Conservation (phyloP, 2,113 vertebrate genomes). For the Gadus chalcogrammus region DNA sequence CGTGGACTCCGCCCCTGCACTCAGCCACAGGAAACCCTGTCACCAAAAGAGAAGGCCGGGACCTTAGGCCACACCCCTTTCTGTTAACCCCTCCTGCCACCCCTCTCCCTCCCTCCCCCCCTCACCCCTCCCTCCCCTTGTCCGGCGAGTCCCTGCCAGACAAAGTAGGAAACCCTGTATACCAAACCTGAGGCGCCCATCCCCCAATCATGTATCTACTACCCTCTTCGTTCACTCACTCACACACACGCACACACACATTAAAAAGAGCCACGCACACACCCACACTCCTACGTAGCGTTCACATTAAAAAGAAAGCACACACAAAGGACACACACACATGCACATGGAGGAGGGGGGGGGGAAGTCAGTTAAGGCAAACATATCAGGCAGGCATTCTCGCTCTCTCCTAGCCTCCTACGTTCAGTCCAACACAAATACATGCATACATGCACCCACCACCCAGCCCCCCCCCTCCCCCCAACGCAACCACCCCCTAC, state of each 20-base stretch:
- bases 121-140: constrained; percentile 58
- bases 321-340: constrained; percentile 16
- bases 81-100: constrained; percentile 70
- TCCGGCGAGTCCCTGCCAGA: constrained; percentile 79
- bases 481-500: not conserved
- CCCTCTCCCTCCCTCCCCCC: constrained; percentile 25
- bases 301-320: constrained; percentile 19
- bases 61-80: constrained; percentile 72
- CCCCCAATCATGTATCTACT: constrained; percentile 63
- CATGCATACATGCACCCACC: constrained; percentile 1
- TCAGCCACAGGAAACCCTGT: constrained; percentile 76
- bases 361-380: not conserved
- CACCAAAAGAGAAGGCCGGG: constrained; percentile 58
- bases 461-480: too few relatives aligned
- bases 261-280: constrained; percentile 14
- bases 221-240: not conserved
- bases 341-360: not conserved
- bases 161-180: constrained; percentile 78
- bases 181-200: constrained; percentile 72
- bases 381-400: not conserved
- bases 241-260: constrained; percentile 27
- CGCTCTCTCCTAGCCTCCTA: not conserved
- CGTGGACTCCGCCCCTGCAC: constrained; percentile 74
- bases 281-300: constrained; percentile 18
- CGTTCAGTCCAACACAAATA: constrained; percentile 15